Evolutionary conservation across 2,888 invertebrate species (phyloP), one percentile per base, ranked within the genome.

Genomic region (Acrocera orbiculus): DNA sequence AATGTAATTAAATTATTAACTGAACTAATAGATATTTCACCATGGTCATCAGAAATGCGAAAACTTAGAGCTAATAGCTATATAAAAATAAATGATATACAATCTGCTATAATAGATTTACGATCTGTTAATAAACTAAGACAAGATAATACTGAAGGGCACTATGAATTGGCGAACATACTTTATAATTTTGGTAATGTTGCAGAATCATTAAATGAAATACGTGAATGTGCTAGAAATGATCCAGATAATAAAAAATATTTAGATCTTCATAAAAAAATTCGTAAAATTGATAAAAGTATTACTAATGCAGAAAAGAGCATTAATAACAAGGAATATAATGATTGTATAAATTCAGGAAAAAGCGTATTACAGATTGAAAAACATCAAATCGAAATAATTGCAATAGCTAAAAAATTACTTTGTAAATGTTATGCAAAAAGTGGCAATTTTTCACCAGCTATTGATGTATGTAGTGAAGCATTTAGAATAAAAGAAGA

Each of bases 201-300:
- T 29, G 78, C 80, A 14, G 90, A 90, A 47, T 73, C 92, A 1
- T 65, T 98, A 23, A 82, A 76, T 61, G 89, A 95, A 61, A 79
- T 98, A 42, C 76, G 98, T 14, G 95, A 98, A 58, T 99, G 98
- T 57, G 67, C 99, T 13, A 92, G 86, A 55, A 64, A 95, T 26
- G 96, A 99, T 60, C 95, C 95, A 0, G 98, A 99, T 48, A 93
- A 99, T 63, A 89, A 90, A 62, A 70, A 79, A 47, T 98, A 96
- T 60, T 92, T 92, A 61, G 76, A 83, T 14, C 79, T 92, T 51
- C 98, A 99, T 65, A 98, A 96, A 58, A 86, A 83, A 55, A 66
- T 96, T 20, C 92, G 92, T 56, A 92, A 93, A 55, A 69, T 98
- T 10, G 86, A 83, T 43, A 90, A 89, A 53, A 63, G 76, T 37